phyloP scores from a whole-genome alignment of 2,113 vertebrate species.

The Hyaena hyaena region DNA sequence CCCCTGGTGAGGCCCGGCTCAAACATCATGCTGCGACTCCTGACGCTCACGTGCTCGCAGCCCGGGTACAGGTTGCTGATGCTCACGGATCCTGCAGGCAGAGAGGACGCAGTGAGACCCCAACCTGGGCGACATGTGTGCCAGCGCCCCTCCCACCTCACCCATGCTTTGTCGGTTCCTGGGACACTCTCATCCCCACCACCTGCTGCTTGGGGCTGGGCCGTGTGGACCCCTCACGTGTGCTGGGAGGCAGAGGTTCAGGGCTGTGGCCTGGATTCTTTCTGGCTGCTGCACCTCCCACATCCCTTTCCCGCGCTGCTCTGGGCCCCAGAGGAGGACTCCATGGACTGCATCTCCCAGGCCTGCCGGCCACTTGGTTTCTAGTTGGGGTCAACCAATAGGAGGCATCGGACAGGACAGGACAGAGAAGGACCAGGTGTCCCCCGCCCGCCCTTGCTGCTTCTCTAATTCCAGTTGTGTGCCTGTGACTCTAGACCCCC shows the following conservation, averaged over 20 bases:
- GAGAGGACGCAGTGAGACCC: neutral
- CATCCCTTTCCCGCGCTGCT: neutral
- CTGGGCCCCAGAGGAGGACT: neutral
- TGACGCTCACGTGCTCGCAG: slow-evolving; percentile 98
- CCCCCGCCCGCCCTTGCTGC: neutral
- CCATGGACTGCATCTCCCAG: neutral
- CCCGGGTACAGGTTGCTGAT: slow-evolving; percentile 97
- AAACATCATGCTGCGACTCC: slow-evolving; percentile 99
- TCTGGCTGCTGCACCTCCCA: rapidly evolving
- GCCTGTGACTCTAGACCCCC: neutral
- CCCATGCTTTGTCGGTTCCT: rapidly evolving
- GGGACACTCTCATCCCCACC: neutral
- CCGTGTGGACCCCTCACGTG: rapidly evolving
- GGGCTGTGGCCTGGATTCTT: no score
- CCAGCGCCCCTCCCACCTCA: neutral
- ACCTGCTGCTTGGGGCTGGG: neutral
- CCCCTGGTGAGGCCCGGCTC: slow-evolving; percentile 98
- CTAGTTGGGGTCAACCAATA: rapidly evolving
- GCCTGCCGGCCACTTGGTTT: neutral
- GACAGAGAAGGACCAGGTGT: neutral
- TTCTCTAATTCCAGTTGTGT: neutral
- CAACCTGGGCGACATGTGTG: rapidly evolving
- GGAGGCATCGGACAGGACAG: neutral
- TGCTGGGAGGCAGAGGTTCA: neutral
- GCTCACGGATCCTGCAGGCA: slow-evolving; percentile 93